These are phyloP conservation scores for Peromyscus eremicus DNA, from an alignment of 2,797 vertebrate genomes.

Conservation along the genomic window DNA sequence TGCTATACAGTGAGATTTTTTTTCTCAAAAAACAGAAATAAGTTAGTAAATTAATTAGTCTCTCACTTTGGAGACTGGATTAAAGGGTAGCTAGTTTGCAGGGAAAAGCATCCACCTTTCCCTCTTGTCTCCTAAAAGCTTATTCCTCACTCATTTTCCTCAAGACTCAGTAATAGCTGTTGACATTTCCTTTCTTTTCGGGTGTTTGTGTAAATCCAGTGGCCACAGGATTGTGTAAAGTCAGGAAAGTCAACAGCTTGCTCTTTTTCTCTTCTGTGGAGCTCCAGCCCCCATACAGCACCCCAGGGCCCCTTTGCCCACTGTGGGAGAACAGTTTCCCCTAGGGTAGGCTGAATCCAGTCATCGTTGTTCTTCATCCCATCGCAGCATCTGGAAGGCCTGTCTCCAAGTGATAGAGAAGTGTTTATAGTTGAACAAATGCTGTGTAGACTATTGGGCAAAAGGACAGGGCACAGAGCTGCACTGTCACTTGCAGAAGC, in stretches of 20 bases:
- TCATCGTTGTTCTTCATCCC: background rate
- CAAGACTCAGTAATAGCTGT: no score
- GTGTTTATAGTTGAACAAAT: background rate
- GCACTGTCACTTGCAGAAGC: background rate
- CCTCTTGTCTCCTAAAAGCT: background rate
- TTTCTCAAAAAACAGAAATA: background rate
- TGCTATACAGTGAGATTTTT: background rate
- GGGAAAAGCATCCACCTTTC: background rate
- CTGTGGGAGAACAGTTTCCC: background rate
- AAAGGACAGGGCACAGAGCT: background rate
- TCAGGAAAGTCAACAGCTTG: no score
- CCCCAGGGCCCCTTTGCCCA: background rate
- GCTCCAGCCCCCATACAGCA: background rate
- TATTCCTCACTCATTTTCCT: background rate
- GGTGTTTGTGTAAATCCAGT: background rate
- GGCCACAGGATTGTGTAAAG: background rate
- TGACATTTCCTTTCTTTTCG: background rate
- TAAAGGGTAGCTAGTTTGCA: background rate
- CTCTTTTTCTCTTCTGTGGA: background rate
- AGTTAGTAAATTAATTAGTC: background rate
- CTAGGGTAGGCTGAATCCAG: background rate
- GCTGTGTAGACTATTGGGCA: no score
- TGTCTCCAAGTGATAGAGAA: background rate
- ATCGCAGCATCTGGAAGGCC: background rate
- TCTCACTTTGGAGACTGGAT: background rate